Evolutionary conservation across 1,140 invertebrate genomes (phyloP).

Genomic region (Brachionus calyciflorus): DNA sequence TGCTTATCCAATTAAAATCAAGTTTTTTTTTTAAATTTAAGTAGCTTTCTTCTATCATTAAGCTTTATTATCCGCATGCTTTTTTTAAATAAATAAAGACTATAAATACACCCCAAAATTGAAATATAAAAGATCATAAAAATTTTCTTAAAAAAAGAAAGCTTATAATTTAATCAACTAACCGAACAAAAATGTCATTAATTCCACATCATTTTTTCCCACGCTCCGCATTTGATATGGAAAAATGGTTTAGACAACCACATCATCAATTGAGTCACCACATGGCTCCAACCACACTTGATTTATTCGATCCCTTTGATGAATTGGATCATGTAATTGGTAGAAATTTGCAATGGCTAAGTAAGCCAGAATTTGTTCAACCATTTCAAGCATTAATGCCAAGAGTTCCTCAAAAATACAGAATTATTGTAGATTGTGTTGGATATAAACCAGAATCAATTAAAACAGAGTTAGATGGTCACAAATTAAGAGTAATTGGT

Average conservation of each 20-base stretch:
- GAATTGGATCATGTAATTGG: slow-evolving; percentile 29
- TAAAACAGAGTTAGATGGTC: slow-evolving; percentile 25
- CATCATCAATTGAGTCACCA: slow-evolving; percentile 32
- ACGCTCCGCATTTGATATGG: slow-evolving; percentile 40
- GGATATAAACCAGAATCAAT: slow-evolving; percentile 37
- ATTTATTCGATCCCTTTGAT: slow-evolving; percentile 46
- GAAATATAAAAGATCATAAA: neutral
- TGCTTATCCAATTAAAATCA: too few species aligned
- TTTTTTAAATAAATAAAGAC: too few species aligned
- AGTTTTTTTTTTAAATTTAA: too few species aligned
- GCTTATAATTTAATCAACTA: neutral
- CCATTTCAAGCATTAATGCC: slow-evolving; percentile 12
- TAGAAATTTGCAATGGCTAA: slow-evolving; percentile 43
- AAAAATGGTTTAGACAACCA: slow-evolving; percentile 34
- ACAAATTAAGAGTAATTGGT: slow-evolving; percentile 31
- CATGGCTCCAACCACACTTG: slow-evolving; percentile 28
- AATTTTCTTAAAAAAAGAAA: neutral
- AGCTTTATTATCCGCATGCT: too few species aligned
- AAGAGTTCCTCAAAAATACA: slow-evolving; percentile 42
- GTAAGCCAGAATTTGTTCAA: slow-evolving; percentile 35
- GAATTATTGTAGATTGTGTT: slow-evolving; percentile 29
- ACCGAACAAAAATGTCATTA: slow-evolving; percentile 25
- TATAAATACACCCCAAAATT: slow-evolving; percentile 19
- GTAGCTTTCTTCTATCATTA: too few species aligned
- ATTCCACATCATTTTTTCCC: slow-evolving; percentile 42